These are phyloP conservation scores for Protaetia brevitarsis DNA, from an alignment of 1,140 invertebrate genomes.

Conservation along the genomic window DNA sequence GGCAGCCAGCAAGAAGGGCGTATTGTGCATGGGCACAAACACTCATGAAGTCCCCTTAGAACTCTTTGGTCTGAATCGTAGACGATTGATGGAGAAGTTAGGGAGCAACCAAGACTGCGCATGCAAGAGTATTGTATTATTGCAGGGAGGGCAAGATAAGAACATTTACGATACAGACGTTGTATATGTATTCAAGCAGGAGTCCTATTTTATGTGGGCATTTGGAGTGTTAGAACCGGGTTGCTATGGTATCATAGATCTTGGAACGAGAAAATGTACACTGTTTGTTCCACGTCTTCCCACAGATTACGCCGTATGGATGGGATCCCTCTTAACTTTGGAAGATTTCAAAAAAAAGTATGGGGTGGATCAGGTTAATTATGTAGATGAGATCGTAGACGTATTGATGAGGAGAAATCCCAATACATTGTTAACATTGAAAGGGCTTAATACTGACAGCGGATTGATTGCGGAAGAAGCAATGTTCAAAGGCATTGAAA, in stretches of 20 bases:
- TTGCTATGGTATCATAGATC: constrained; percentile 79
- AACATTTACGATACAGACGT: constrained; percentile 54
- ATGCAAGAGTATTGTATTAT: constrained; percentile 49
- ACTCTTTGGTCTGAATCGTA: constrained; percentile 53
- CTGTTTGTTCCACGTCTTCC: constrained; percentile 82
- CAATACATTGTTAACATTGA: constrained; percentile 53
- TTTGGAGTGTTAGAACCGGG: constrained; percentile 88
- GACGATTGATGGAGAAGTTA: constrained; percentile 44
- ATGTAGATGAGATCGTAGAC: constrained; percentile 66
- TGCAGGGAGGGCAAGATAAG: constrained; percentile 53
- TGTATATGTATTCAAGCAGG: constrained; percentile 56
- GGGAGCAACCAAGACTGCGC: constrained; percentile 45
- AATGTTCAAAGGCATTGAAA: constrained; percentile 76
- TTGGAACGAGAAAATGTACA: constrained; percentile 62
- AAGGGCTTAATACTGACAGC: constrained; percentile 74
- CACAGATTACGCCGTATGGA: constrained; percentile 82
- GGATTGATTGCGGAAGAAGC: constrained; percentile 68
- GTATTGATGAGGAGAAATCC: not conserved
- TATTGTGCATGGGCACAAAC: constrained; percentile 49
- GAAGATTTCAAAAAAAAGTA: constrained; percentile 78
- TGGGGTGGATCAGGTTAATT: constrained; percentile 75
- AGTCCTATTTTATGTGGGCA: constrained; percentile 79
- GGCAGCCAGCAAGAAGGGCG: no score
- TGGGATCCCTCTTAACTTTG: constrained; percentile 67
- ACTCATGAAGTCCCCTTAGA: constrained; percentile 54